Evolutionary conservation across 2,797 vertebrate species (phyloP).

Genomic region (Microctenopoma lineatum): DNA sequence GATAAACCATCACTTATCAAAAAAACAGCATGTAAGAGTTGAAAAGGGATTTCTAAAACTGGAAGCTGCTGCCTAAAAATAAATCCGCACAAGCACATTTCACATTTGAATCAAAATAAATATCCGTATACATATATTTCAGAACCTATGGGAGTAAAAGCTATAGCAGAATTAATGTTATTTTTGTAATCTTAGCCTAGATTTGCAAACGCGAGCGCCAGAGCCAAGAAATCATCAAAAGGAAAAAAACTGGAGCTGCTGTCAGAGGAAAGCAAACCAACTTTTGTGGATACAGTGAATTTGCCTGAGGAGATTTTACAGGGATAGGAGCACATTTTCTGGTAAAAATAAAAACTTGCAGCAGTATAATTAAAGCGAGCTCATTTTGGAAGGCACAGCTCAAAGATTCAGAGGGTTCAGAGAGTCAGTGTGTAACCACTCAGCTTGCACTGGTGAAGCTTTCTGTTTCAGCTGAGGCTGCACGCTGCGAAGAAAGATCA

Average conservation of each 20-base stretch:
- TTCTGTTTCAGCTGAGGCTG: neutral
- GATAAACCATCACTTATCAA: neutral
- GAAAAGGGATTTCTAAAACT: neutral
- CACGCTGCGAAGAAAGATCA: neutral
- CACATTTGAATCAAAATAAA: slow-evolving; percentile 38
- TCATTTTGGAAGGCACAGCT: slow-evolving; percentile 30
- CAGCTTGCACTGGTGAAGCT: slow-evolving; percentile 20
- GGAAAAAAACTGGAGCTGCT: slow-evolving; percentile 48
- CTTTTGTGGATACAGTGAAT: slow-evolving; percentile 49
- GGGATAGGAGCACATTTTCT: slow-evolving; percentile 37
- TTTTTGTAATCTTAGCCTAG: slow-evolving; percentile 64
- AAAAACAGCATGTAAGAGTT: slow-evolving; percentile 10
- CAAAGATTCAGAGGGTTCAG: slow-evolving; percentile 20
- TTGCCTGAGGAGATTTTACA: slow-evolving; percentile 35
- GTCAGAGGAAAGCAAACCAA: slow-evolving; percentile 52
- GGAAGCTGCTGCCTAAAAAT: slow-evolving; percentile 18
- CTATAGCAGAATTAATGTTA: slow-evolving; percentile 46
- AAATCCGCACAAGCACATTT: slow-evolving; percentile 21
- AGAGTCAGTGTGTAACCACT: slow-evolving; percentile 42
- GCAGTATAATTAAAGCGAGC: slow-evolving; percentile 39
- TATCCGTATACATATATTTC: slow-evolving; percentile 27
- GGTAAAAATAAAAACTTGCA: slow-evolving; percentile 18
- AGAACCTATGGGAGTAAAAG: slow-evolving; percentile 47
- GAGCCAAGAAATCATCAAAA: slow-evolving; percentile 69
- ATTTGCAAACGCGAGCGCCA: slow-evolving; percentile 50